Conservation (phyloP, 2,888 invertebrate species). For the Harpalus rufipes region DNA sequence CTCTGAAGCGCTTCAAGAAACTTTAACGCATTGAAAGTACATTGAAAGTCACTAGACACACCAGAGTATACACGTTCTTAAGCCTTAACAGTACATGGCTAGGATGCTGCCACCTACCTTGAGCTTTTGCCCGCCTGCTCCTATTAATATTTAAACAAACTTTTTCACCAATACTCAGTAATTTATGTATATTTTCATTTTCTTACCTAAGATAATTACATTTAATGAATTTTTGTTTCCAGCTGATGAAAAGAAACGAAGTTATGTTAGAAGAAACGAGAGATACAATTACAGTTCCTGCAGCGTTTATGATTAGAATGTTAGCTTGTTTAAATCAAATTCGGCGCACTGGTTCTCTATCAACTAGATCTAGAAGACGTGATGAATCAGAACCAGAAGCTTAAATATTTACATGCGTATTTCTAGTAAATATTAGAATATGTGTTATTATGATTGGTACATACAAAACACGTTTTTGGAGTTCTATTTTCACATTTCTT, state of each 20-base stretch:
- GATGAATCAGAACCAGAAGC: slow-evolving; percentile 63
- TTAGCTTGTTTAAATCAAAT: slow-evolving; percentile 84
- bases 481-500: slow-evolving; percentile 22
- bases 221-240: slow-evolving; percentile 70
- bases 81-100: too few relatives aligned
- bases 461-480: slow-evolving; percentile 11
- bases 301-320: slow-evolving; percentile 91
- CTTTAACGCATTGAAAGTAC: too few relatives aligned
- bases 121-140: too few relatives aligned
- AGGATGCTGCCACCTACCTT: too few relatives aligned
- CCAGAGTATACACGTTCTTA: too few relatives aligned
- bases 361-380: slow-evolving; percentile 54
- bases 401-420: slow-evolving; percentile 44
- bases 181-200: too few relatives aligned
- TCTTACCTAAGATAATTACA: too few relatives aligned
- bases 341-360: slow-evolving; percentile 77
- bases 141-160: too few relatives aligned
- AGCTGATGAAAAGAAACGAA: slow-evolving; percentile 88
- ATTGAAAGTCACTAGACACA: too few relatives aligned
- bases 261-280: slow-evolving; percentile 92
- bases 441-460: slow-evolving; percentile 45
- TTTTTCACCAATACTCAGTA: too few relatives aligned
- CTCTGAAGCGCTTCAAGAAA: too few relatives aligned
- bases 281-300: slow-evolving; percentile 93
- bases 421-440: slow-evolving; percentile 40